These are phyloP conservation scores for Scaptomyza caliginosa DNA, from an alignment of 2,888 invertebrate genomes.

Conservation along the genomic window DNA sequence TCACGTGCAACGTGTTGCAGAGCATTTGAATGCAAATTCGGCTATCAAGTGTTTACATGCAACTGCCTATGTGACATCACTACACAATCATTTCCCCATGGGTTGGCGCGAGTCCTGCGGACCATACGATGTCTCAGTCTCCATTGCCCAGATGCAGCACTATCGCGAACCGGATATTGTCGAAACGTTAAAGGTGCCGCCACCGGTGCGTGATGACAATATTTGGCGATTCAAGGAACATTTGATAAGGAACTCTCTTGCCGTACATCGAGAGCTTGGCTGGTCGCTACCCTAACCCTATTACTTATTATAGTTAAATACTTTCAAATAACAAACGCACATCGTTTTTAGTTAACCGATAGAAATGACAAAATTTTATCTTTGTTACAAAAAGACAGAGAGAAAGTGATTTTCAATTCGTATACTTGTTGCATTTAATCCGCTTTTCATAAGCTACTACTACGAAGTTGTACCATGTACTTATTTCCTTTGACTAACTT, in stretches of 20 bases:
- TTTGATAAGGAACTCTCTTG: conserved; percentile 31
- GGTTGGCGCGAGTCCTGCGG: conserved; percentile 92
- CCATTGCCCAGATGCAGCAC: conserved; percentile 94
- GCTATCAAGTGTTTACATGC: conserved; percentile 97
- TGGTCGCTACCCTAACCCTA: conserved; percentile 6
- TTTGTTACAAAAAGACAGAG: too few species aligned
- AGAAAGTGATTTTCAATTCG: not conserved
- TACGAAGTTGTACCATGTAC: too few species aligned
- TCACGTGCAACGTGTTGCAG: conserved; percentile 93
- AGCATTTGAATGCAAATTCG: conserved; percentile 93
- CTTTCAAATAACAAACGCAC: too few species aligned
- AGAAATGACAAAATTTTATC: too few species aligned
- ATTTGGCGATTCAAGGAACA: conserved; percentile 55
- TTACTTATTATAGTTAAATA: too few species aligned
- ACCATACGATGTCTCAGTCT: conserved; percentile 90
- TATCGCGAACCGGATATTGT: conserved; percentile 93
- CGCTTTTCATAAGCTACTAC: too few species aligned
- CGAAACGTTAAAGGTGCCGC: conserved; percentile 88
- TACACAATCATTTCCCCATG: conserved; percentile 96
- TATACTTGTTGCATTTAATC: too few species aligned
- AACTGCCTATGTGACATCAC: conserved; percentile 91
- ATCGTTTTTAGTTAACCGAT: too few species aligned
- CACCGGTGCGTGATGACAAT: conserved; percentile 91
- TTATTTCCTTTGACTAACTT: too few species aligned
- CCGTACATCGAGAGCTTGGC: conserved; percentile 31